Percentiles rank a stretch among this genome's conserved stretches.
Evolutionary conservation across 2,797 vertebrate genomes (phyloP).

Genomic region (Anableps anableps): DNA sequence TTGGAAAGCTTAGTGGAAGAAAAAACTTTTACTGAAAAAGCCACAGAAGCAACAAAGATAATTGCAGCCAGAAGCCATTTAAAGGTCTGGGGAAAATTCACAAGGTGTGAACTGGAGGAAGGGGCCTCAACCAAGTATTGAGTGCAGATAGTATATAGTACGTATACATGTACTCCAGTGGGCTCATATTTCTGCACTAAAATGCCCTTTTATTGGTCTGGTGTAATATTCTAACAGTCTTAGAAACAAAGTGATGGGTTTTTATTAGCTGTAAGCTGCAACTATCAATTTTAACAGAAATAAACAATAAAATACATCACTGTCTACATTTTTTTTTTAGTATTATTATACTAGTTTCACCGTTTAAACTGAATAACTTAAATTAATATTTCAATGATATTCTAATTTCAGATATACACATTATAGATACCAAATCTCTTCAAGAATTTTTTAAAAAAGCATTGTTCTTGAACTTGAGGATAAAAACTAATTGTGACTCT

Average conservation of each 20-base stretch:
- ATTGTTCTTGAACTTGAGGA: too few species aligned
- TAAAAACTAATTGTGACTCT: neutral
- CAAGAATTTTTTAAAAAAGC: too few species aligned
- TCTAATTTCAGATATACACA: too few species aligned
- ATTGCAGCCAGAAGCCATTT: too few species aligned
- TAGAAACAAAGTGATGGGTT: neutral
- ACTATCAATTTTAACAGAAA: neutral
- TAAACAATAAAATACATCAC: neutral
- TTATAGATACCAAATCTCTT: too few species aligned
- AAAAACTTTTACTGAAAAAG: neutral
- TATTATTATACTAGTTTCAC: neutral
- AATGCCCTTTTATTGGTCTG: neutral
- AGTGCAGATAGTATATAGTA: neutral
- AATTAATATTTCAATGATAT: too few species aligned
- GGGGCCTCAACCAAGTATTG: neutral
- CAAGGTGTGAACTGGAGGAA: too few species aligned
- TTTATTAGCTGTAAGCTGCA: neutral
- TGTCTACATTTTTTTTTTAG: neutral
- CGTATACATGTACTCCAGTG: neutral
- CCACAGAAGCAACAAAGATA: too few species aligned
- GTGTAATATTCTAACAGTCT: neutral
- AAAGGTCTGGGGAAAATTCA: too few species aligned
- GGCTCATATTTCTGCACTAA: neutral
- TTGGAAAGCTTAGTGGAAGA: neutral
- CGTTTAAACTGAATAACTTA: neutral